Conservation (phyloP, 1,140 invertebrate species). For the Phortica variegata region DNA sequence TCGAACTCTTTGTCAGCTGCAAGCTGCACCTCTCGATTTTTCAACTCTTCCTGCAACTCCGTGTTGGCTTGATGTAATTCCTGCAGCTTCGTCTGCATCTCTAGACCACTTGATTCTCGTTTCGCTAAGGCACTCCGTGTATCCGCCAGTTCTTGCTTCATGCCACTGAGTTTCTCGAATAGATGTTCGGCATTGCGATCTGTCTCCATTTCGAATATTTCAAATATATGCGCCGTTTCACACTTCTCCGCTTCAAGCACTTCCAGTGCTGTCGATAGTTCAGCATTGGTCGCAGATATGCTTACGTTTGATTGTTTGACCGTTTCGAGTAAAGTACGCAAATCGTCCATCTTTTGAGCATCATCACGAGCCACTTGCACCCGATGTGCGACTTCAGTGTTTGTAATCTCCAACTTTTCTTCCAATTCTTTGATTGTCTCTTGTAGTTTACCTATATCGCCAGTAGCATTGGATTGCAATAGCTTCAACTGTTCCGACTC, state of each 20-base stretch:
- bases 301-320: slow-evolving; percentile 43
- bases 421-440: slow-evolving; percentile 20
- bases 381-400: slow-evolving; percentile 32
- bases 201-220: slow-evolving; percentile 50
- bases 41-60: slow-evolving; percentile 20
- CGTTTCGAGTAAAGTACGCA: slow-evolving; percentile 36
- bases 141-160: slow-evolving; percentile 28
- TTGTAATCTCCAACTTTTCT: slow-evolving; percentile 37
- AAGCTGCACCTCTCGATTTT: slow-evolving; percentile 17
- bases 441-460: slow-evolving; percentile 5
- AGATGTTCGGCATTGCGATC: slow-evolving; percentile 42
- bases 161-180: slow-evolving; percentile 34
- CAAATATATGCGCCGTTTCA: slow-evolving; percentile 49
- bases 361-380: slow-evolving; percentile 37
- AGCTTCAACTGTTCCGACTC: slow-evolving; percentile 9
- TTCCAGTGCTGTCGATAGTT: slow-evolving; percentile 38
- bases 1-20: slow-evolving; percentile 35
- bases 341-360: slow-evolving; percentile 40
- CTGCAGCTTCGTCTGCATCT: slow-evolving; percentile 18
- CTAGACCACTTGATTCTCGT: slow-evolving; percentile 4
- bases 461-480: slow-evolving; percentile 4
- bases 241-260: slow-evolving; percentile 44
- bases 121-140: slow-evolving; percentile 4
- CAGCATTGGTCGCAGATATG: slow-evolving; percentile 44
- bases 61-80: slow-evolving; percentile 23